A percentile compares a stretch with the other conserved stretches of the same genome.
phyloP scores from a whole-genome alignment of 2,113 vertebrate species.

The Xiphorhynchus elegans region DNA sequence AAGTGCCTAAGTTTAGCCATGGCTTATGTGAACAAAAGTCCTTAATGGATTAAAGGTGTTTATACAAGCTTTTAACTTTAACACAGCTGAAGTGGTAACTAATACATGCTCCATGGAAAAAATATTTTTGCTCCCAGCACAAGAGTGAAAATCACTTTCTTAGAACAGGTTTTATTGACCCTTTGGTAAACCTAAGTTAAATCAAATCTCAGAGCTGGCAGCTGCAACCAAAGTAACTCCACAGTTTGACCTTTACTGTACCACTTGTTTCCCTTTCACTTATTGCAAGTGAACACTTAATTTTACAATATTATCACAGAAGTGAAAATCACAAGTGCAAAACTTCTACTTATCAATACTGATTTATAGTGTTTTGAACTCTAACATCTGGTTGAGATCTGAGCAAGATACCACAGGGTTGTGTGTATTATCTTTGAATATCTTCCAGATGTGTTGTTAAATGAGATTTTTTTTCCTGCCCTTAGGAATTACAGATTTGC shows the following conservation, averaged over 20 bases:
- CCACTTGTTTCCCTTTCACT: neutral
- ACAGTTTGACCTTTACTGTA: neutral
- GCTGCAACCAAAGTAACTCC: neutral
- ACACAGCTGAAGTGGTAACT: neutral
- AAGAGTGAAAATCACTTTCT: neutral
- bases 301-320: neutral
- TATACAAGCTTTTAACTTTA: neutral
- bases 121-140: neutral
- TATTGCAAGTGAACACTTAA: neutral
- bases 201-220: neutral
- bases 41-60: neutral
- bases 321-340: neutral
- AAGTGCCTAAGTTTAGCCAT: neutral
- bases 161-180: neutral
- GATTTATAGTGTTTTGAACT: neutral
- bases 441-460: neutral
- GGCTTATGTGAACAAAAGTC: neutral
- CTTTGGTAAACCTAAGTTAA: neutral
- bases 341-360: neutral
- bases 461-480: neutral
- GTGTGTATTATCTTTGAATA: neutral
- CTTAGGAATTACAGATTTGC: neutral
- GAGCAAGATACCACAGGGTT: neutral
- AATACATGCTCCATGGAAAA: neutral
- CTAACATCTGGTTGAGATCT: neutral